Base-by-base conservation (phyloP, 2,113 vertebrate species). In the Parotia lawesii region DNA sequence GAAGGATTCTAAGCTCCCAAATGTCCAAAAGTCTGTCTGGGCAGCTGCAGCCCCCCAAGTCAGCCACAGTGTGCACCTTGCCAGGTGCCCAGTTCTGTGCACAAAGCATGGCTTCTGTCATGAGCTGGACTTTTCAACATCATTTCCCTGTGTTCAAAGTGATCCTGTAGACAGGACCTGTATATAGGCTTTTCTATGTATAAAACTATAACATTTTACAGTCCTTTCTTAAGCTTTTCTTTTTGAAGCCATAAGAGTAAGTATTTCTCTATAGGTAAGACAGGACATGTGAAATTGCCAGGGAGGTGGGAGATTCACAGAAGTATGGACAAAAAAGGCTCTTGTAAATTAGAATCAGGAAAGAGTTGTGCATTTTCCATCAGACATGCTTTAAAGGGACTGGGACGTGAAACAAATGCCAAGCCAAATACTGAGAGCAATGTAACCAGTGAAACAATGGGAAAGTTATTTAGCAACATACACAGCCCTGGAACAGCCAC, bases 401-500 rank as follows among this genome's bases (percentile, higher is more conserved):
- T 60, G 74, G 54, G 84, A 94, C 58, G 82, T 76, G 70, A 85
- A 93, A 66, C 66, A 76, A 93, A 90, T 9, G 14, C 77, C 80
- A 93, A 96, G 81, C 88, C 95, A 96, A 96, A 95, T 53, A 93
- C 31, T 87, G 73, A 92, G 31, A 92, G 90, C 72, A 77, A 33
- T 78, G 48, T 88, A 93, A 92, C 70, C 84, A 92, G 40, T 90
- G 92, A 92, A 94, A 95, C 75, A 94, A 95, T 66, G 57, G 80
- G 88, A 95, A 94, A 91, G 88, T 83, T 96, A 91, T 96, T 96
- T 94, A 96, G 79, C 75, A 96, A 93, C 45, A 87, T 75, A 87
- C 87, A 85, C 62, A 73, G 58, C 66, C 45, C 53, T 91, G 93
- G 91, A 95, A 92, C 47, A 23, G 40, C 73, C 64, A 78, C 1